A percentile compares a stretch with the other conserved stretches of the same genome.
phyloP scores from a whole-genome alignment of 2,888 invertebrate genomes.

The Zeuzera pyrina region DNA sequence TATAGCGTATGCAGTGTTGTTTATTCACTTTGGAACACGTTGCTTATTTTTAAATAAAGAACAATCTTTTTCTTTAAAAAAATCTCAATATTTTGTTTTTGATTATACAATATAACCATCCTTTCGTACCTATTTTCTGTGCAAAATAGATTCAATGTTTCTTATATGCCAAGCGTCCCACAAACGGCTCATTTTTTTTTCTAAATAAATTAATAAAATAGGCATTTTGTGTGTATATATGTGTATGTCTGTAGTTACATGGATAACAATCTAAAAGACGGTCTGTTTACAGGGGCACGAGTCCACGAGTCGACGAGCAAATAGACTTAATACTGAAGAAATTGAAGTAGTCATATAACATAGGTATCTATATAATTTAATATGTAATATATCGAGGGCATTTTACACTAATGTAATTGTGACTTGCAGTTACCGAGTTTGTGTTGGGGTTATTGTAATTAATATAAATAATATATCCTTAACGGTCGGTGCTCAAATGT shows the following conservation, averaged over 20 bases:
- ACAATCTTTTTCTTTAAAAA: too few species aligned
- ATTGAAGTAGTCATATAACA: slow-evolving; percentile 31
- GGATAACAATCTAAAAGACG: too few species aligned
- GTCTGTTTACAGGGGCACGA: slow-evolving; percentile 73
- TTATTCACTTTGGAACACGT: too few species aligned
- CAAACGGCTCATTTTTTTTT: neutral
- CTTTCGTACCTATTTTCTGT: too few species aligned
- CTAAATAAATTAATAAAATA: neutral
- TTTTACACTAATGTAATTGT: slow-evolving; percentile 1
- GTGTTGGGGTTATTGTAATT: too few species aligned
- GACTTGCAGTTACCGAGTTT: neutral
- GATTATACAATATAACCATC: too few species aligned
- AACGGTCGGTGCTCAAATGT: neutral
- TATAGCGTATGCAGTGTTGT: too few species aligned
- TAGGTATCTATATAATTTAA: neutral
- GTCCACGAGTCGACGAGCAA: slow-evolving; percentile 85
- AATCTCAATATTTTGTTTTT: too few species aligned
- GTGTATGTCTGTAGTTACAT: neutral
- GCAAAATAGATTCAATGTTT: neutral
- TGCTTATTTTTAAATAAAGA: too few species aligned
- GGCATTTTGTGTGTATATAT: neutral
- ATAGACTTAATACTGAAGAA: slow-evolving; percentile 83
- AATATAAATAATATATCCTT: too few species aligned
- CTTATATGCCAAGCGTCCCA: neutral
- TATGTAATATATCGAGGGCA: neutral